Conservation (phyloP, 1,140 invertebrate genomes). For the Ectropis grisescens region DNA sequence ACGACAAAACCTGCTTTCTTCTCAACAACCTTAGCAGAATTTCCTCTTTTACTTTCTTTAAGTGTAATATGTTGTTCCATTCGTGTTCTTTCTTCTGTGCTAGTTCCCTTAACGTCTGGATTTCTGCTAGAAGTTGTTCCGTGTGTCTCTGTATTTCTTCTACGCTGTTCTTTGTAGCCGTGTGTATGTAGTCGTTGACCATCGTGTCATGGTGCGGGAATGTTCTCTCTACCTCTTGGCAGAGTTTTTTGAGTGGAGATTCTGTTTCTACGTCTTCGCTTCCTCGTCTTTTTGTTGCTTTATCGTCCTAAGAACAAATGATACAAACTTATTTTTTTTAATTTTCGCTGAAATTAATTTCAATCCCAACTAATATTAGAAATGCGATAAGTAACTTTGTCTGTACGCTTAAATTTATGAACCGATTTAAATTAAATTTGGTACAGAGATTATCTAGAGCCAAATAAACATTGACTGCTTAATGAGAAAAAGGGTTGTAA, state of each 20-base stretch:
- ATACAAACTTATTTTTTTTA: no score
- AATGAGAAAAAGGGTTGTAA: no score
- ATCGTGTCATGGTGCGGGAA: slow-evolving; percentile 71
- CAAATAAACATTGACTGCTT: no score
- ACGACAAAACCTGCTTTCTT: slow-evolving; percentile 73
- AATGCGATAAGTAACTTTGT: no score
- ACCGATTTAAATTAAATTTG: no score
- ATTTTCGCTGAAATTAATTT: no score
- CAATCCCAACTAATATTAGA: no score
- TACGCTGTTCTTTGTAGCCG: slow-evolving; percentile 65
- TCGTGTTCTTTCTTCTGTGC: slow-evolving; percentile 84
- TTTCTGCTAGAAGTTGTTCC: slow-evolving; percentile 73
- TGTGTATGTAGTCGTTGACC: slow-evolving; percentile 73
- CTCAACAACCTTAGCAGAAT: slow-evolving; percentile 77
- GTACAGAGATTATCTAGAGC: no score
- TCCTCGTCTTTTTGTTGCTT: slow-evolving; percentile 33
- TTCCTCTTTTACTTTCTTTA: slow-evolving; percentile 87
- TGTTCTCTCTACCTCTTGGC: slow-evolving; percentile 68
- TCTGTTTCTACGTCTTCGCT: slow-evolving; percentile 53
- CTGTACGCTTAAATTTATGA: no score
- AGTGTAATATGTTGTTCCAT: slow-evolving; percentile 84
- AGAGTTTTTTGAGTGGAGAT: slow-evolving; percentile 65
- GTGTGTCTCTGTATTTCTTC: slow-evolving; percentile 73
- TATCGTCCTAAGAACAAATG: slow-evolving; percentile 54
- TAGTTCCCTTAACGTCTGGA: slow-evolving; percentile 76